Base-by-base conservation (phyloP, 2,113 vertebrate genomes). In the Mobula birostris region DNA sequence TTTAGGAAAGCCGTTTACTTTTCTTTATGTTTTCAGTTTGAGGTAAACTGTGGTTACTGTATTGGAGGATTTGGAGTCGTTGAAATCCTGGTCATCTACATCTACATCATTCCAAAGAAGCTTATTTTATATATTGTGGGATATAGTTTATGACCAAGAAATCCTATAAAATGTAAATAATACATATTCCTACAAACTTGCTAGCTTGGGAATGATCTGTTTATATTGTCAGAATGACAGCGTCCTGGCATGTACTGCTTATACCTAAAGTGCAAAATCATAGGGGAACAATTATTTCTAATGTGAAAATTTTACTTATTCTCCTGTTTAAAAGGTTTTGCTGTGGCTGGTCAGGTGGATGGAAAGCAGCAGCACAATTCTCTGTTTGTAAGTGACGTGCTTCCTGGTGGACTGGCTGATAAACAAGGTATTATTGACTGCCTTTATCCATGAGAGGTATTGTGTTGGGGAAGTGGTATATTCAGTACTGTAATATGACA, bases 321-420 rank as follows among this genome's bases (percentile, higher is more conserved):
- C 9, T 82, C 19, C 93, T 74, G 32, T 93, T 93, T 91, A 36
- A 48, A 93, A 99, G 98, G 98, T 19, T 99, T 99, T 95, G 98
- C 98, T 7, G 97, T 99, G 21, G 98, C 97, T 0, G 98, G 98
- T 2, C 97, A 98, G 95, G 97, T 97, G 80, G 98, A 98, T 32
- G 95, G 96, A 74, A 97, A 96, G 66, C 97, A 96, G 79, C 97
- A 96, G 79, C 96, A 97, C 94, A 97, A 97, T 94, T 96, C 96
- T 94, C 98, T 99, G 91, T 97, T 98, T 94, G 96, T 99, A 95
- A 99, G 97, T 17, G 98, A 98, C 24, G 98, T 99, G 76, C 98
- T 98, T 48, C 97, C 97, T 0, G 97, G 98, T 15, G 97, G 98
- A 94, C 94, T 98, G 95, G 98, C 98, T 0, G 97, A 97, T 61